Base-by-base conservation (phyloP, 2,888 invertebrate species). In the Cancer borealis region DNA sequence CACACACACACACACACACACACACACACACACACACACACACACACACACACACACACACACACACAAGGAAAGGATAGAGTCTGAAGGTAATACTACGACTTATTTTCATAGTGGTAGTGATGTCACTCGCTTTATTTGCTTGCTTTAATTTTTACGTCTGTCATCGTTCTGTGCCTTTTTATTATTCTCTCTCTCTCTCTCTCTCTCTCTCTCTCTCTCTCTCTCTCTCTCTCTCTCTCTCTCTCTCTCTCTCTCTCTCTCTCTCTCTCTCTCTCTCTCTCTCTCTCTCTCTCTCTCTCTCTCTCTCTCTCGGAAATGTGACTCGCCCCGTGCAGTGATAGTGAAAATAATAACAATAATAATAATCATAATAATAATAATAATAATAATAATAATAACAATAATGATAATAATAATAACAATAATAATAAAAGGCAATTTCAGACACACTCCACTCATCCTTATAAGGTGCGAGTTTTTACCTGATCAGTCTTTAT, bases 231-330 rank as follows among this genome's bases (percentile, higher is more conserved):
- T 66, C 66, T 66, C 66, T 66, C 66, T 66, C 66, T 66, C 66
- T 66, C n/a, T 66, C 66, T 66, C n/a, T n/a, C n/a, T 66, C 66
- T 66, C 66, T 66, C 66, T 66, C 66, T 66, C 66, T 66, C 66
- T 66, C 54, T 60, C 60, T 39, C 60, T 39, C 49, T 45, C 26
- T 30, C 54, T 30, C 45, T 54, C 90, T 26, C 54, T 30, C n/a
- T 90, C 90, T 90, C 54, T 49, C 39, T 54, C 30, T 88, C 88
- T 88, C 88, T 88, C 88, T 88, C 88, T 88, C 88, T 88, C 88
- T 88, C 66, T 66, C 66, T 66, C 66, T 66, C 66, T 66, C 66
- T 66, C n/a, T n/a, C n/a, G 14, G 21, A 66, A 21, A 6, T n/a
- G 66, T 66, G 66, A 66, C 17, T 66, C 66, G 66, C 66, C 88